Conservation (phyloP, 2,797 vertebrate species). For the Alauda arvensis region DNA sequence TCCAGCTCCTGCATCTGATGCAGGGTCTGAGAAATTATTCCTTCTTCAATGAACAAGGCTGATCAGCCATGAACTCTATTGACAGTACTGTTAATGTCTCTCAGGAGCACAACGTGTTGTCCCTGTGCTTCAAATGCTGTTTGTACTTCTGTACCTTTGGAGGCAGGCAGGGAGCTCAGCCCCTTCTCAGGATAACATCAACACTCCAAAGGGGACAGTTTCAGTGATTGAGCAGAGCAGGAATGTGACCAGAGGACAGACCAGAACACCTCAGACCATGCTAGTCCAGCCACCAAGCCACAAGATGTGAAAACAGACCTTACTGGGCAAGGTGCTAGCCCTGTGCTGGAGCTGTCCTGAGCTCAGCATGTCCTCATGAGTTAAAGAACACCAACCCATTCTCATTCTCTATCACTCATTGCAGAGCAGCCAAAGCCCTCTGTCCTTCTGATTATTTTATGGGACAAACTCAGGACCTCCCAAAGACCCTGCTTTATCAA, state of each 20-base stretch:
- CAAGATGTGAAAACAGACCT: not conserved
- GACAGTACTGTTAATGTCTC: not conserved
- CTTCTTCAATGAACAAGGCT: not conserved
- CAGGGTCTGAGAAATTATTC: not conserved
- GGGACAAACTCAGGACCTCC: not conserved
- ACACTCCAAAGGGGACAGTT: not conserved
- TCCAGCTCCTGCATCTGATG: not conserved
- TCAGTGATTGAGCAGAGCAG: not conserved
- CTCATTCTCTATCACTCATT: not conserved
- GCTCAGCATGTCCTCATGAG: not conserved
- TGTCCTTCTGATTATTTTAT: not conserved
- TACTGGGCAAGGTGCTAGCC: not conserved
- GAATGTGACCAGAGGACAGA: not conserved
- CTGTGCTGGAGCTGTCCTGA: not conserved
- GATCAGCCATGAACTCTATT: constrained; percentile 1
- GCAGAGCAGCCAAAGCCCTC: not conserved
- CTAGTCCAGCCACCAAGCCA: not conserved
- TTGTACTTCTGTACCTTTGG: not conserved
- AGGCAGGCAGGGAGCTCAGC: not conserved
- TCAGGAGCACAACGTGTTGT: not conserved
- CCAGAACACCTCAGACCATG: not conserved
- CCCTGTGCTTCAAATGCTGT: not conserved
- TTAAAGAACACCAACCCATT: not conserved
- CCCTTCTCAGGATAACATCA: not conserved
- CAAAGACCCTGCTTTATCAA: not conserved